phyloP scores from a whole-genome alignment of 2,888 invertebrate genomes.

The Athalia cordata region DNA sequence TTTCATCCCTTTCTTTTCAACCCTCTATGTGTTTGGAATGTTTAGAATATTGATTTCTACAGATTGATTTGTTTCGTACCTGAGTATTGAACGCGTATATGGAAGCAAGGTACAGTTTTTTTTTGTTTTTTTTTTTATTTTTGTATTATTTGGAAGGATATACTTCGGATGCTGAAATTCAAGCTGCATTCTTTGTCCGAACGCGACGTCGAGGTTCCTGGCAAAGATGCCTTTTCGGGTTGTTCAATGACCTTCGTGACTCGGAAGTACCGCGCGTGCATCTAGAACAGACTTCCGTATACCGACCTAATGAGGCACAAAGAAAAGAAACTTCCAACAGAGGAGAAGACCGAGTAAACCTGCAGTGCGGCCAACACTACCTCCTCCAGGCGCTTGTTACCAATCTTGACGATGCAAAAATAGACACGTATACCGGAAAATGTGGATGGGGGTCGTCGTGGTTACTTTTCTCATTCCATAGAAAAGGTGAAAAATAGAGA shows the following conservation, averaged over 20 bases:
- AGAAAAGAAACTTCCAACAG: slow-evolving; percentile 6
- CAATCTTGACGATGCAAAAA: slow-evolving; percentile 28
- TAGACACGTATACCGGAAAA: slow-evolving; percentile 8
- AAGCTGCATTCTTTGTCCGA: too few relatives aligned
- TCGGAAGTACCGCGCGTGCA: not conserved
- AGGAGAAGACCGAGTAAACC: not conserved
- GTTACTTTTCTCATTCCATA: not conserved
- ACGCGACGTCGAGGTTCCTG: too few relatives aligned
- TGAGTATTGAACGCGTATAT: too few relatives aligned
- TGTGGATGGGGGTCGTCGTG: too few relatives aligned
- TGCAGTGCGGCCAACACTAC: not conserved
- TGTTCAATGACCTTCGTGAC: slow-evolving; percentile 12
- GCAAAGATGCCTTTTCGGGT: not conserved
- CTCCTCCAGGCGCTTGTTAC: slow-evolving; percentile 39
- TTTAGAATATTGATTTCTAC: not conserved
- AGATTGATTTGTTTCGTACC: too few relatives aligned
- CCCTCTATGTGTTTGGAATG: not conserved
- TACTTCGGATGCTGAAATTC: too few relatives aligned
- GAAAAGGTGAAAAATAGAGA: not conserved
- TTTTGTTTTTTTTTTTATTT: too few relatives aligned
- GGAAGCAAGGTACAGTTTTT: too few relatives aligned
- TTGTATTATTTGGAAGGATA: too few relatives aligned
- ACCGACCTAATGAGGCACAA: slow-evolving; percentile 26
- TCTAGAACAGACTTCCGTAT: slow-evolving; percentile 30
- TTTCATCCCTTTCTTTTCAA: too few relatives aligned